Percentiles rank a stretch among this genome's conserved stretches.
Evolutionary conservation across 1,140 invertebrate genomes (phyloP).

Genomic region (Diorhabda elongata): DNA sequence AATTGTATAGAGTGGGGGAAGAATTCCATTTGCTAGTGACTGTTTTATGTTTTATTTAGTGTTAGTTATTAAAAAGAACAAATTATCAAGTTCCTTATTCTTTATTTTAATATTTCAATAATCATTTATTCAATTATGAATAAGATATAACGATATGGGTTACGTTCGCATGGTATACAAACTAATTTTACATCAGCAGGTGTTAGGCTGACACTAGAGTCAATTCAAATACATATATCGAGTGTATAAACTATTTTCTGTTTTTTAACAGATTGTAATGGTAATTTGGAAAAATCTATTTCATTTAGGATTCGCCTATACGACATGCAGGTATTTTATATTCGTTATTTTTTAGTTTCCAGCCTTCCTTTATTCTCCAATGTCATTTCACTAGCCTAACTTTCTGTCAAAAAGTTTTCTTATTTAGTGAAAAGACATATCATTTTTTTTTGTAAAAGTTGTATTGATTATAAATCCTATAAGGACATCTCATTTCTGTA

Average conservation of each 20-base stretch:
- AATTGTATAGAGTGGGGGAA: not conserved
- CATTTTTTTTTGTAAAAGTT: conserved; percentile 20
- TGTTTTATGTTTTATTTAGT: conserved; percentile 27
- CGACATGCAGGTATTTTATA: conserved; percentile 47
- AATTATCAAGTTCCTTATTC: conserved; percentile 22
- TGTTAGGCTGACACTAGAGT: conserved; percentile 41
- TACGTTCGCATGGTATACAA: conserved; percentile 37
- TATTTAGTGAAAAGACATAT: not conserved
- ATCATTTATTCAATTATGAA: conserved; percentile 17
- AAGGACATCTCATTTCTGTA: not conserved
- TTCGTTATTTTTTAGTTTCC: conserved; percentile 25
- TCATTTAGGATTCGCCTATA: conserved; percentile 38
- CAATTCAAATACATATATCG: conserved; percentile 29
- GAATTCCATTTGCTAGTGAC: conserved; percentile 30
- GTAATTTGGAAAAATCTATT: conserved; percentile 38
- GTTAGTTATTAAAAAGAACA: not conserved
- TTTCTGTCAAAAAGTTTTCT: not conserved
- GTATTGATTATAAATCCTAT: conserved; percentile 3
- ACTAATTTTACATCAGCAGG: conserved; percentile 40
- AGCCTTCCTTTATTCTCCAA: conserved; percentile 14
- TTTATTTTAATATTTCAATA: conserved; percentile 22
- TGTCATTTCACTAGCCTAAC: not conserved
- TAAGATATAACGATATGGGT: conserved; percentile 26
- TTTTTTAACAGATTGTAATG: conserved; percentile 44
- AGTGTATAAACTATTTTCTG: conserved; percentile 20